phyloP scores from a whole-genome alignment of 1,140 invertebrate species.

The Stratiolaelaps scimitus region DNA sequence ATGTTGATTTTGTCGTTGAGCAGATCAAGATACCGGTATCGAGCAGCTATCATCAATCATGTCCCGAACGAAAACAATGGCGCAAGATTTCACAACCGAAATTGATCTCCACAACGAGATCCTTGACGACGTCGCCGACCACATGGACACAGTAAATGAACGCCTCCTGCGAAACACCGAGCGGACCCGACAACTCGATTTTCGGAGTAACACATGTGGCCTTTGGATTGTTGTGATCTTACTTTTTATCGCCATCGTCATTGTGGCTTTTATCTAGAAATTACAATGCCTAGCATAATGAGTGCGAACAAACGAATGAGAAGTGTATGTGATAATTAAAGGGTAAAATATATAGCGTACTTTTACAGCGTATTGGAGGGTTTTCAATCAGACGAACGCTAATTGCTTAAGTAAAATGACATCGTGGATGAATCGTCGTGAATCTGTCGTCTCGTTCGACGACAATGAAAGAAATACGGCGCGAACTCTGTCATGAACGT shows the following conservation, averaged over 20 bases:
- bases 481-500: no score
- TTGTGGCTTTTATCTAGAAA: background rate
- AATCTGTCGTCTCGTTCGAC: no score
- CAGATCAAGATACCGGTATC: conserved; percentile 16
- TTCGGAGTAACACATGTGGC: background rate
- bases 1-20: no score
- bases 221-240: conserved; percentile 1
- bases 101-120: conserved; percentile 19
- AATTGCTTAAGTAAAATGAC: no score
- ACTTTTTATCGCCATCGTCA: conserved; percentile 1
- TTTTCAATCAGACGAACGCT: no score
- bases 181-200: background rate
- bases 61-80: background rate
- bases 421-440: no score
- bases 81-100: conserved; percentile 10
- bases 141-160: conserved; percentile 5
- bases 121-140: conserved; percentile 3
- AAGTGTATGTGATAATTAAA: no score
- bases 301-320: no score
- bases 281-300: no score
- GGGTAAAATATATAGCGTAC: no score
- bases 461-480: no score
- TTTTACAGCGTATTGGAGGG: no score
- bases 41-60: conserved; percentile 12
- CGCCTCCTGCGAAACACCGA: conserved; percentile 2